Percentiles rank a stretch among this genome's conserved stretches.
phyloP scores from a whole-genome alignment of 2,888 invertebrate species.

The Malthinus flaveolus region DNA sequence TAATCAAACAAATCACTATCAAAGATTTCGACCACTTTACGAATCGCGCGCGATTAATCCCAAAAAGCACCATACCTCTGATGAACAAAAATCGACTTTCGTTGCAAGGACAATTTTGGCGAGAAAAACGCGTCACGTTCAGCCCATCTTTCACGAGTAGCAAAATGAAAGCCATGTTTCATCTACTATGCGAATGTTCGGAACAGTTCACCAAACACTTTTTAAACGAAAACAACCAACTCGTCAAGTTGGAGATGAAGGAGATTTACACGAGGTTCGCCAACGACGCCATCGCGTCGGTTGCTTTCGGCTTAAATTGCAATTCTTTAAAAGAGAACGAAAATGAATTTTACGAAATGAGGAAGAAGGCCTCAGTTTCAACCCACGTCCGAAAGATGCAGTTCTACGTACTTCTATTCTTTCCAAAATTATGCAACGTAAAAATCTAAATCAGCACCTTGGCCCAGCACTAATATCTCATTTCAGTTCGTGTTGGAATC shows the following conservation, averaged over 20 bases:
- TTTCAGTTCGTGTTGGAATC: conserved; percentile 31
- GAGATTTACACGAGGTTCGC: conserved; percentile 40
- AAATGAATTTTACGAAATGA: conserved; percentile 59
- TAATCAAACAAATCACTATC: conserved; percentile 42
- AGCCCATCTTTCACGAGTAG: conserved; percentile 25
- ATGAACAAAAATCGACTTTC: not conserved
- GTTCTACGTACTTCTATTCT: not conserved
- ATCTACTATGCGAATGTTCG: conserved; percentile 17
- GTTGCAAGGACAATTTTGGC: conserved; percentile 16
- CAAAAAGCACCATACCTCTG: not conserved
- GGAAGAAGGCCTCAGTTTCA: conserved; percentile 32
- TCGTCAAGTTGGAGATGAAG: conserved; percentile 11
- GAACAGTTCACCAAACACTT: conserved; percentile 42
- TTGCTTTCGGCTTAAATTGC: conserved; percentile 53
- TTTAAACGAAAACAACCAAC: not conserved
- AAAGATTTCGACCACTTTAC: conserved; percentile 11
- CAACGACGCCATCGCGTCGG: conserved; percentile 47
- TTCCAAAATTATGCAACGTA: not conserved
- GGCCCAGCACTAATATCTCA: not conserved
- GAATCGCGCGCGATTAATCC: conserved; percentile 6
- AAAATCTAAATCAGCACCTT: not conserved
- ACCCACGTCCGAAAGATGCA: not conserved
- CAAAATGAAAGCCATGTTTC: conserved; percentile 31
- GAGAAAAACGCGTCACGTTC: conserved; percentile 18
- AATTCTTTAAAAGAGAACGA: conserved; percentile 59